A percentile compares a stretch with the other conserved stretches of the same genome.
Evolutionary conservation across 2,888 invertebrate genomes (phyloP).

Genomic region (Nymphalis c-album): DNA sequence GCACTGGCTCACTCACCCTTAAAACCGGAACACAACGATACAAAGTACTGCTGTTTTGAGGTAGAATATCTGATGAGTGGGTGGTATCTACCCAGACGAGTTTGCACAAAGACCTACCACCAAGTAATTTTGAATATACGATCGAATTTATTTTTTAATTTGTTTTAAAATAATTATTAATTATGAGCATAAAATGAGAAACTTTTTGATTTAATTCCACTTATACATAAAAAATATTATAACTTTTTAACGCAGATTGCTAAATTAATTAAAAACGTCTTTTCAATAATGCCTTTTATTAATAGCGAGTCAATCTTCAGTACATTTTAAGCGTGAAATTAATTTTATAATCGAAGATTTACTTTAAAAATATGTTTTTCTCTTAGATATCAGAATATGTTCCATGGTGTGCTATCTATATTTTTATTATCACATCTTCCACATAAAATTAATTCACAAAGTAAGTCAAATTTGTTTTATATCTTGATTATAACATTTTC

Average conservation of each 20-base stretch:
- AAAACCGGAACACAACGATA: too few species aligned
- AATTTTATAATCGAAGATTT: constrained; percentile 41
- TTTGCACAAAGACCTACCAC: too few species aligned
- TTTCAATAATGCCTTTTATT: constrained; percentile 46
- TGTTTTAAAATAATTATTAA: not conserved
- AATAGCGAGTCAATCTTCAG: constrained; percentile 30
- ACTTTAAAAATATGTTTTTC: constrained; percentile 34
- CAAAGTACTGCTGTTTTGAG: too few species aligned
- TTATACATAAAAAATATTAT: not conserved
- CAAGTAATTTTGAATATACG: too few species aligned
- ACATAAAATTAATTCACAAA: constrained; percentile 41
- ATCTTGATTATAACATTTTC: constrained; percentile 3
- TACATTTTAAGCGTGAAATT: constrained; percentile 49
- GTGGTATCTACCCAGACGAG: too few species aligned
- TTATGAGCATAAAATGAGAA: constrained; percentile 11
- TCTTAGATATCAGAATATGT: constrained; percentile 53
- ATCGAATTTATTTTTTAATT: too few species aligned
- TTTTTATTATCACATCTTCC: constrained; percentile 51
- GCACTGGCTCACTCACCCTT: too few species aligned
- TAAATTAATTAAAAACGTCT: constrained; percentile 45
- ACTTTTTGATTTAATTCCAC: not conserved
- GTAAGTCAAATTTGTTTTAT: constrained; percentile 48
- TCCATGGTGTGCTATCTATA: constrained; percentile 53
- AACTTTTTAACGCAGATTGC: not conserved
- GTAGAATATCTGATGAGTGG: too few species aligned